A percentile compares a stretch with the other conserved stretches of the same genome.
phyloP scores from a whole-genome alignment of 2,888 invertebrate genomes.

The Eutolmus rufibarbis region DNA sequence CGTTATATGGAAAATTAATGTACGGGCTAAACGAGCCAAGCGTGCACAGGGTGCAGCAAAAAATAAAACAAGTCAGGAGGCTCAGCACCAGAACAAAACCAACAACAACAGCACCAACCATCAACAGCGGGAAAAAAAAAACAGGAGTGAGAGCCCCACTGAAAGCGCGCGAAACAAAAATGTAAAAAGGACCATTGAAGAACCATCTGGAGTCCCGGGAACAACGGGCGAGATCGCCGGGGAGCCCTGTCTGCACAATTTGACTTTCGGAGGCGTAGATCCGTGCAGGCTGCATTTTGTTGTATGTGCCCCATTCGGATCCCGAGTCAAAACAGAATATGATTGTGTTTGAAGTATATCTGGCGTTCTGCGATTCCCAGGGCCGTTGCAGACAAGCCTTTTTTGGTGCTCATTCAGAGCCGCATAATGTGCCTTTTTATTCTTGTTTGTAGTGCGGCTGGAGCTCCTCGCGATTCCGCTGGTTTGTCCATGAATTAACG shows the following conservation, averaged over 20 bases:
- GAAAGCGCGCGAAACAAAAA: background rate
- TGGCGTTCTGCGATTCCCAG: background rate
- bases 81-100: background rate
- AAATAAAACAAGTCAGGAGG: background rate
- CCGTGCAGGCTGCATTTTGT: background rate
- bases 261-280: slow-evolving; percentile 15
- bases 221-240: background rate
- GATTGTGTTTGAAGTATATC: slow-evolving; percentile 4
- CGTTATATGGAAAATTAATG: slow-evolving; percentile 40
- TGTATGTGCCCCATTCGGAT: background rate
- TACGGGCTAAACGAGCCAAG: slow-evolving; percentile 25
- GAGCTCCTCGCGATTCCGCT: background rate
- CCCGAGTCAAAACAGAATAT: slow-evolving; percentile 9
- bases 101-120: background rate
- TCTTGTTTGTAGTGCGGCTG: background rate
- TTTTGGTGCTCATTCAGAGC: background rate
- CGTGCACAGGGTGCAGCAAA: background rate
- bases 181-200: slow-evolving; percentile 5
- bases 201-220: background rate
- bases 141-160: background rate
- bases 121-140: background rate
- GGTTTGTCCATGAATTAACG: background rate
- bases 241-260: slow-evolving; percentile 1
- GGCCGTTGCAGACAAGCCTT: background rate
- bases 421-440: slow-evolving; percentile 8